A percentile compares a stretch with the other conserved stretches of the same genome.
phyloP scores from a whole-genome alignment of 2,888 invertebrate genomes.

The Leucophora obtusa region DNA sequence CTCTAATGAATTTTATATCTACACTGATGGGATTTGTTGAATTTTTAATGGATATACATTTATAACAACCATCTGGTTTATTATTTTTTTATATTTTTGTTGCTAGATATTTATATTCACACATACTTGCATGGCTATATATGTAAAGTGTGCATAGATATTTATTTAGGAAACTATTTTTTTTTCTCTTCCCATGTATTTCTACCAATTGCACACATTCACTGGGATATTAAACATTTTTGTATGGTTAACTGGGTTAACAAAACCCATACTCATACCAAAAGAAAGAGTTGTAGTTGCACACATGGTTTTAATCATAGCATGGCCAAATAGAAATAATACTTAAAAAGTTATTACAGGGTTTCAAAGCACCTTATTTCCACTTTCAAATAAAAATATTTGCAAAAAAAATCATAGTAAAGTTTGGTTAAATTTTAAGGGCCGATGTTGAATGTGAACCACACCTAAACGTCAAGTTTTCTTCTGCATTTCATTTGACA shows the following conservation, averaged over 20 bases:
- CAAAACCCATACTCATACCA: not conserved
- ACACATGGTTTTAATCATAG: too few relatives aligned
- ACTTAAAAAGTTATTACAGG: too few relatives aligned
- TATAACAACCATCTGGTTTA: slow-evolving; percentile 42
- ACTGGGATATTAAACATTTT: slow-evolving; percentile 1
- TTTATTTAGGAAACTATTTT: slow-evolving; percentile 11
- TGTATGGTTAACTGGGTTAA: slow-evolving; percentile 40
- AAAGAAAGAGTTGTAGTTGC: too few relatives aligned
- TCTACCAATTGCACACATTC: slow-evolving; percentile 7
- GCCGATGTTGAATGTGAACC: too few relatives aligned
- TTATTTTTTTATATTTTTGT: not conserved
- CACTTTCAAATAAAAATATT: too few relatives aligned
- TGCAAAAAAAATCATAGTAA: too few relatives aligned
- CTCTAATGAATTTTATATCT: slow-evolving; percentile 57
- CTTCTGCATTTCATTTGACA: too few relatives aligned
- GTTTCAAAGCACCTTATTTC: too few relatives aligned
- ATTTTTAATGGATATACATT: slow-evolving; percentile 51
- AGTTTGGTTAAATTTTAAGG: too few relatives aligned
- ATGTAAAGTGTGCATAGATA: not conserved
- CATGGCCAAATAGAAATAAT: too few relatives aligned
- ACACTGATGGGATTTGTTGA: slow-evolving; percentile 57
- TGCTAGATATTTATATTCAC: not conserved
- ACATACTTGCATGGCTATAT: not conserved
- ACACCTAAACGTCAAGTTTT: too few relatives aligned
- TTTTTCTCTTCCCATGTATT: not conserved